Base-by-base conservation (phyloP, 2,888 invertebrate genomes). In the Mesorhabditis spiculigera region DNA sequence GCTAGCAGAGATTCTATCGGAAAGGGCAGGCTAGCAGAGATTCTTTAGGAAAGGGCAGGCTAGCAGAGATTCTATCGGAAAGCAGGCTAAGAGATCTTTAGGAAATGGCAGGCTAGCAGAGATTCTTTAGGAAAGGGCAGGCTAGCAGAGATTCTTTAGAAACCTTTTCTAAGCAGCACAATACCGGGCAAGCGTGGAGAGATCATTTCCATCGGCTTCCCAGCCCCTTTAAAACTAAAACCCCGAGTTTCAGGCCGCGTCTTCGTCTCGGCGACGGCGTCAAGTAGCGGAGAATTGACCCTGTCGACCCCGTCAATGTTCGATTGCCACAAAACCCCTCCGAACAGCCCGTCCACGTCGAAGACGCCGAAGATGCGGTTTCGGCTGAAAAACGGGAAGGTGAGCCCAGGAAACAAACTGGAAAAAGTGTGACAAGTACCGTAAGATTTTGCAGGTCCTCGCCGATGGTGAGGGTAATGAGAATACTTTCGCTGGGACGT, bases 401-500 rank as follows among this genome's bases (percentile, higher is more conserved):
- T 63, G 13, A 63, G 41, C 16, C 10, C 8, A n/a, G 64, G 16
- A 41, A 63, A 28, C 13, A 63, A 63, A 63, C 13, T 63, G 64
- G 64, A 28, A 10, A n/a, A 63, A 28, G 64, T 63, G 58, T n/a
- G 58, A n/a, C 58, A 10, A 50, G n/a, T 10, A n/a, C 58, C 58
- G 64, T n/a, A 50, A 50, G 58, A 50, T n/a, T 13, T 50, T 50
- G 10, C n/a, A 50, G 58, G 58, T 50, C 10, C 8, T 63, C 13
- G 63, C 6, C 63, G 63, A 75, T 58, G 71, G 71, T 1, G 74
- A 75, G 41, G 73, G 73, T 70, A 70, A 71, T 58, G 72, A 75
- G 71, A 76, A 78, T 67, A 67, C 70, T 13, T 77, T 75, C 74
- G 78, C 78, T 6, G 74, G 73, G 41, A 69, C 69, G 62, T 78